Evolutionary conservation across 2,113 vertebrate species (phyloP).

Genomic region (Polypterus bichir): DNA sequence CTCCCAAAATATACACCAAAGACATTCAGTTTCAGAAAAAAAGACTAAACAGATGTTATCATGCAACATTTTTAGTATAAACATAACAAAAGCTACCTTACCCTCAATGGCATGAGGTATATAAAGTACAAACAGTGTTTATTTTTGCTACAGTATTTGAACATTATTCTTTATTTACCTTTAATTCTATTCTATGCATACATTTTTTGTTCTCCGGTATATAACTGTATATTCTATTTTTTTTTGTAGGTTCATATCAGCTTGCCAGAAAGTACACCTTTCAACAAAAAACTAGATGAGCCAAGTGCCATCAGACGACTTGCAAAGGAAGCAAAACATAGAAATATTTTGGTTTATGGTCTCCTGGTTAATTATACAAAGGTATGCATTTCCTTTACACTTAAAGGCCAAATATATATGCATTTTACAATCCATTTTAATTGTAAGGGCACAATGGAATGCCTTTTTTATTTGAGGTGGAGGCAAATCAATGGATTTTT

Average conservation of each 20-base stretch:
- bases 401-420: too few species aligned
- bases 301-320: slow-evolving; percentile 28
- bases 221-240: slow-evolving; percentile 17
- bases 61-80: slow-evolving; percentile 1
- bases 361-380: slow-evolving; percentile 36
- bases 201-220: not conserved
- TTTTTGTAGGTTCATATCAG: slow-evolving; percentile 41
- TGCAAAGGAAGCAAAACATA: slow-evolving; percentile 29
- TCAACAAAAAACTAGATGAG: slow-evolving; percentile 17
- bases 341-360: slow-evolving; percentile 47
- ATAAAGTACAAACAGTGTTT: slow-evolving; percentile 19
- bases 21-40: not conserved
- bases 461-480: too few species aligned
- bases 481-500: too few species aligned
- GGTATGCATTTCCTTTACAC: slow-evolving; percentile 28
- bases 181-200: not conserved
- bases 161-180: slow-evolving; percentile 23
- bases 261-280: slow-evolving; percentile 16
- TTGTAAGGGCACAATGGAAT: too few species aligned
- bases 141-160: slow-evolving; percentile 16
- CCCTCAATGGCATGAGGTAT: slow-evolving; percentile 3
- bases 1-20: too few species aligned
- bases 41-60: slow-evolving; percentile 11
- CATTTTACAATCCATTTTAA: too few species aligned
- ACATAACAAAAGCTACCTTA: not conserved